A percentile compares a stretch with the other conserved stretches of the same genome.
These are phyloP conservation scores for Eristalinus aeneus DNA, from an alignment of 2,888 invertebrate species.

Conservation along the genomic window DNA sequence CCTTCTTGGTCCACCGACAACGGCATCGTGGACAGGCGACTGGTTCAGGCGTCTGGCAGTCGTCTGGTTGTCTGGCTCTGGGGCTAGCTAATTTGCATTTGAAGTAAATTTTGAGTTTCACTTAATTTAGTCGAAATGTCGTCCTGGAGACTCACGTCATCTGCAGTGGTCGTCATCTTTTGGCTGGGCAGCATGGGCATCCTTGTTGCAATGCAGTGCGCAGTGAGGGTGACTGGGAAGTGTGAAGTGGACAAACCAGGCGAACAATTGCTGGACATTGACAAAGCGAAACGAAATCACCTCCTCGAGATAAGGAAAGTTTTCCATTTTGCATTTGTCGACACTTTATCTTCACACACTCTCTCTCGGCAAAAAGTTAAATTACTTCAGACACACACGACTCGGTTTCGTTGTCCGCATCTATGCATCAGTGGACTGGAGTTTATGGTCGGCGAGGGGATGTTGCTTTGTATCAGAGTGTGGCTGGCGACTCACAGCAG, in stretches of 20 bases:
- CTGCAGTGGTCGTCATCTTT: slow-evolving; percentile 65
- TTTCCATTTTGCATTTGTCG: slow-evolving; percentile 52
- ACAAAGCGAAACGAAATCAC: slow-evolving; percentile 68
- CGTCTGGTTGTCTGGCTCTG: slow-evolving; percentile 14
- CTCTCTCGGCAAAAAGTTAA: slow-evolving; percentile 59
- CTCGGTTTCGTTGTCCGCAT: neutral
- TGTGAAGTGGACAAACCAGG: neutral
- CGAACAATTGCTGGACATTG: slow-evolving; percentile 67
- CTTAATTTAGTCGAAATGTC: slow-evolving; percentile 67
- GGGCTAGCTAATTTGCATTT: slow-evolving; percentile 76
- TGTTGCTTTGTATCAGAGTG: neutral
- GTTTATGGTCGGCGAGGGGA: slow-evolving; percentile 42
- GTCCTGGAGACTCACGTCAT: slow-evolving; percentile 52
- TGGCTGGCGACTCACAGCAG: neutral
- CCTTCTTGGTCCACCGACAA: slow-evolving; percentile 24
- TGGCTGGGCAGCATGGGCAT: slow-evolving; percentile 3
- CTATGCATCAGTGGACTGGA: slow-evolving; percentile 63
- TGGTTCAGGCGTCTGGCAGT: neutral
- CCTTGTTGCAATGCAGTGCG: slow-evolving; percentile 35
- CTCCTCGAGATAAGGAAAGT: slow-evolving; percentile 63
- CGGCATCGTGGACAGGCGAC: slow-evolving; percentile 21
- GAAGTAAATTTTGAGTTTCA: slow-evolving; percentile 71
- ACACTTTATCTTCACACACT: slow-evolving; percentile 71
- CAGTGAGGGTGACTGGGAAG: neutral
- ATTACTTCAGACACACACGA: slow-evolving; percentile 53